Evolutionary conservation across 2,113 vertebrate species (phyloP), one percentile per base, ranked within the genome.

Genomic region (Galeopterus variegatus): DNA sequence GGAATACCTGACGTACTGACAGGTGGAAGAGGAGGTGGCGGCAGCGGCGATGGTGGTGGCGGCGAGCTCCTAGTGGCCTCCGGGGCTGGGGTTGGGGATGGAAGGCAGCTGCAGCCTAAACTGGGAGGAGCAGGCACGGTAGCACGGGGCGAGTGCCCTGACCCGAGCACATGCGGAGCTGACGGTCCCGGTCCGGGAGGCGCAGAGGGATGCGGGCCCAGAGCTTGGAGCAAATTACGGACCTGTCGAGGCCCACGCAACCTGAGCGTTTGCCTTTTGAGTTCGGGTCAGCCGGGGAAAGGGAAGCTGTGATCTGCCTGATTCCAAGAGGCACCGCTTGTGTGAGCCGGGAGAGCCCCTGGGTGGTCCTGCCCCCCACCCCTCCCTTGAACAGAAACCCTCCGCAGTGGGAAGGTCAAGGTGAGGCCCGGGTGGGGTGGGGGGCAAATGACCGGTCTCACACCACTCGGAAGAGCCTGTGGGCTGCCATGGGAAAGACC

Each of bases 1-100:
- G 36, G 56, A 90, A 97, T 85, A 88, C 92, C 95, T 82, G 81
- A 28, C 15, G 70, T 9, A 56, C 88, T 9, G 81, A 91, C 94
- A 80, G 95, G 92, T 96, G 87, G 87, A 91, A 93, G 82, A 64
- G 18, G 58, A 33, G 79, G 88, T 19, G 79, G 52, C 18, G 23
- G 75, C 5, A 24, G 23, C 3, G 41, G 41, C 41, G 41, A 4
- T 41, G 41, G 41, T 41, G 41, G 41, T 41, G 21, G 85, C 58
- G 2, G 60, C 3, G 52, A 62, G 80, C 76, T 41, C 36, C 23
- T 10, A 73, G 83, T 54, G 3, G 88, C 92, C n/a, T 3, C 58
- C 4, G 11, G 85, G 64, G 73, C 76, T 26, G 18, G 18, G 45
- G 41, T 28, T 4, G 60, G 26, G 60, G 33, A 76, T 11, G 65